These are phyloP conservation scores for Caenorhabditis sp. DNA, from an alignment of 2,888 invertebrate genomes.

Conservation along the genomic window DNA sequence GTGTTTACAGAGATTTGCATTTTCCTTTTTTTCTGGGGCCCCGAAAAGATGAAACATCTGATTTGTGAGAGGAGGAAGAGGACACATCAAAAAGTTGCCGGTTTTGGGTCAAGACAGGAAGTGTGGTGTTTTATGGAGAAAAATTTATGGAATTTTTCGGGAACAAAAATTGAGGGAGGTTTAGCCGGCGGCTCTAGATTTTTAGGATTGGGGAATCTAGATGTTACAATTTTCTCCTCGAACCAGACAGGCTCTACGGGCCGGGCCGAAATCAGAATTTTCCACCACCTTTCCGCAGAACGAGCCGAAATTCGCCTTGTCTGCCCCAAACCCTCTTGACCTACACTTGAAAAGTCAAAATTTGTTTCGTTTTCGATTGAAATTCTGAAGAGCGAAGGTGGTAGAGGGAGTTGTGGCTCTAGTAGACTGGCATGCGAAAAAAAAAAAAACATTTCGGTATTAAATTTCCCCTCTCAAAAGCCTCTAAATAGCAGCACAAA, in stretches of 20 bases:
- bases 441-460: not conserved
- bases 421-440: not conserved
- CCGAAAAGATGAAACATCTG: constrained; percentile 56
- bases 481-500: not conserved
- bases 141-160: no score
- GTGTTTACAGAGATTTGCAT: constrained; percentile 50
- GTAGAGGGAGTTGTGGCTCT: not conserved
- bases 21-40: constrained; percentile 3
- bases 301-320: no score
- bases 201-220: no score
- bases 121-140: no score
- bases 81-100: constrained; percentile 33
- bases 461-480: not conserved
- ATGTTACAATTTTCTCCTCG: no score
- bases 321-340: not conserved
- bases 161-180: not conserved
- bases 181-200: no score
- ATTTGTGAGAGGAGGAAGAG: constrained; percentile 26
- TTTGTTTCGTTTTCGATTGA: not conserved
- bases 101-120: constrained; percentile 3
- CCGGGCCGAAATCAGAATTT: no score
- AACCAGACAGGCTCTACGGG: no score
- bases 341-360: not conserved
- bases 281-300: no score
- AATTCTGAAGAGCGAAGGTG: constrained; percentile 3